Conservation (phyloP, 2,113 vertebrate species). For the Zosterops pallidus region DNA sequence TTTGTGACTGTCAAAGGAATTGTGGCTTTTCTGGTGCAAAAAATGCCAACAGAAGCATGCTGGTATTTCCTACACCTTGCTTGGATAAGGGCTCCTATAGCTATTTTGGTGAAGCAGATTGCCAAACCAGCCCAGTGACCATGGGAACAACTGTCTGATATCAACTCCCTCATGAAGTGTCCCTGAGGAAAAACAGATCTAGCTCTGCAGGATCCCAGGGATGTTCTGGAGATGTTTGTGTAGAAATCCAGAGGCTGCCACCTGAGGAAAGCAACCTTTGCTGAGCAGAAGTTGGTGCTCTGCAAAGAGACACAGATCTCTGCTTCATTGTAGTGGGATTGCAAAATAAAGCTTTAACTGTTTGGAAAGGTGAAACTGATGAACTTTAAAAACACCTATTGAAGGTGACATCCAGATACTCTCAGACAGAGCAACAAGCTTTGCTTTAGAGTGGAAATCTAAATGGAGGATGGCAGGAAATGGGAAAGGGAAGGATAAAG, state of each 20-base stretch:
- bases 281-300: background rate
- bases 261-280: background rate
- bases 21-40: background rate
- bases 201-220: background rate
- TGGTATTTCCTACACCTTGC: background rate
- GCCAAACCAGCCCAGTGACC: background rate
- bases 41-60: background rate
- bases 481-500: background rate
- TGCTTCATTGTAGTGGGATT: background rate
- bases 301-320: background rate
- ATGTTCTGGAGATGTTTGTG: background rate
- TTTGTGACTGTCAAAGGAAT: background rate
- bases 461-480: background rate
- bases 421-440: background rate
- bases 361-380: background rate
- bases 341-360: background rate
- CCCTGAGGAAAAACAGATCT: background rate
- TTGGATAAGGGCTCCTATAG: background rate
- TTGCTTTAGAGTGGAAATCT: background rate
- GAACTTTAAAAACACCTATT: background rate
- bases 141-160: background rate
- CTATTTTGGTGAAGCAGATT: background rate
- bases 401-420: background rate
- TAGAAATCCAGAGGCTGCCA: background rate
- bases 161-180: background rate